Percentiles rank a stretch among this genome's conserved stretches.
Conservation (phyloP, 2,888 invertebrate genomes). For the Ctenicera cuprea region DNA sequence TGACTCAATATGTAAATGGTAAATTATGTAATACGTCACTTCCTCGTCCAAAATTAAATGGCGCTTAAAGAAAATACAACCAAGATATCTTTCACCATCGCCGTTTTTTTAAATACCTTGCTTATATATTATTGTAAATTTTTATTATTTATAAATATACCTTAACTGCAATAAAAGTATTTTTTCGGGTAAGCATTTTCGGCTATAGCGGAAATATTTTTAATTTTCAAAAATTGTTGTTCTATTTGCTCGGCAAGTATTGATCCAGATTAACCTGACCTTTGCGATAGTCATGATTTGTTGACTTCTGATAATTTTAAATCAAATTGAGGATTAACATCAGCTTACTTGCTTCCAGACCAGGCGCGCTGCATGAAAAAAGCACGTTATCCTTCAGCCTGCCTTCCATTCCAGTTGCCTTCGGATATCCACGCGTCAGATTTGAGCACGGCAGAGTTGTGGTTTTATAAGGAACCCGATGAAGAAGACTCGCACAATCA, state of each 20-base stretch:
- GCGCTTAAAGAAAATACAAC: background rate
- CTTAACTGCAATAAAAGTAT: no score
- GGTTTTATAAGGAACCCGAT: conserved; percentile 84
- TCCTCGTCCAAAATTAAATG: background rate
- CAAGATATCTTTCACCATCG: background rate
- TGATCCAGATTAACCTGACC: conserved; percentile 29
- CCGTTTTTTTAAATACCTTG: no score
- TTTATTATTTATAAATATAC: no score
- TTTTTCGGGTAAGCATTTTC: background rate
- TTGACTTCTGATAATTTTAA: conserved; percentile 16
- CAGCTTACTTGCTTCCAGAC: conserved; percentile 68
- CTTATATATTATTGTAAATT: no score
- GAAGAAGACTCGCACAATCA: conserved; percentile 81
- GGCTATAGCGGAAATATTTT: conserved; percentile 11
- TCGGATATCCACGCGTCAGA: conserved; percentile 84
- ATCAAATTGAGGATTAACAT: conserved; percentile 10
- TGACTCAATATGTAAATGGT: conserved; percentile 22
- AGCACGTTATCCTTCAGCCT: conserved; percentile 79
- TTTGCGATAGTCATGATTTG: conserved; percentile 28
- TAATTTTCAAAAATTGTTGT: background rate
- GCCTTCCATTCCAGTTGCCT: conserved; percentile 86
- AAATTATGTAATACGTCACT: conserved; percentile 8
- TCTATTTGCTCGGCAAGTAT: conserved; percentile 19
- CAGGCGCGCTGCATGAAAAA: conserved; percentile 73
- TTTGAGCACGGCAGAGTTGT: conserved; percentile 82